Base-by-base conservation (phyloP, 2,888 invertebrate species). In the Pecten maximus region DNA sequence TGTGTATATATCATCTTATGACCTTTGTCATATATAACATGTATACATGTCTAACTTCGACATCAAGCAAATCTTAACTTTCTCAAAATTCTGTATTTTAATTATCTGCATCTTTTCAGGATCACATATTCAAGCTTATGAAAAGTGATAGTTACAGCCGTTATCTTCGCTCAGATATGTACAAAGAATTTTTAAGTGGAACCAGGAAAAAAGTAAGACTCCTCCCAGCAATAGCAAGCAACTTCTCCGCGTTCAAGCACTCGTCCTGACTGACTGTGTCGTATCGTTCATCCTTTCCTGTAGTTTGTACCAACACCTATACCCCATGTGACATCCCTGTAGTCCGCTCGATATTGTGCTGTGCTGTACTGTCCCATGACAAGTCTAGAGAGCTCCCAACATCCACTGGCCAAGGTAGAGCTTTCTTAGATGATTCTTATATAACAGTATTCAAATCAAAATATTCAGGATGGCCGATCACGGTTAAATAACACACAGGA, bases 81-180 rank as follows among this genome's bases (percentile, higher is more conserved):
- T 44, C 44, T 44, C 44, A 44, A 44, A 44, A n/a, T n/a, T n/a
- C 12, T 54, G 50, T 15, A 50, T n/a, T 87, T 40, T 50, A 89
- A 35, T 88, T 35, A 35, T 90, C 40, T 89, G 89, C 87, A 91
- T 89, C 89, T 40, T 95, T 96, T 88, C 97, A 99, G 99, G 98
- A 99, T 12, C 99, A 99, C 97, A 99, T 99, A 74, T 99, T 99
- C 97, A 99, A 99, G 96, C 97, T 99, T 95, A 99, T 99, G 99
- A 99, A 99, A 97, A 99, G 99, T 94, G 99, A 99, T 97, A 99
- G 99, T 96, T 99, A 99, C 97, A 99, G 99, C 90, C 98, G 99
- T 94, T 99, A 99, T 97, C 97, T 99, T 90, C 98, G 99, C 93
- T 99, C 99, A 0, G 99, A 99, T 95, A 99, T 99, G 98, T 99